phyloP scores from a whole-genome alignment of 2,888 invertebrate species.

The Phortica magna region DNA sequence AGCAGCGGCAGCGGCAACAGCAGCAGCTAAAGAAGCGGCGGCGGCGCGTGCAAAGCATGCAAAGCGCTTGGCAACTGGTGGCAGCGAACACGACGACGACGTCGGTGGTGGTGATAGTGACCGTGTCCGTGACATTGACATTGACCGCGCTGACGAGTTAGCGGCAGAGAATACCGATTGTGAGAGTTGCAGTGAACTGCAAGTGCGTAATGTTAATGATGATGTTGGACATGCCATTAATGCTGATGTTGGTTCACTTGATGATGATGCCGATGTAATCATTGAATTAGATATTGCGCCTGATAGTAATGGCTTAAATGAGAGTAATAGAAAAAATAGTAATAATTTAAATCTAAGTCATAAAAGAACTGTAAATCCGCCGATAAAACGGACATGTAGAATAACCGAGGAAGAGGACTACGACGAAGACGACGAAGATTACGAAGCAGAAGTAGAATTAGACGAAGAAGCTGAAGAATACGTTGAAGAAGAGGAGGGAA shows the following conservation, averaged over 20 bases:
- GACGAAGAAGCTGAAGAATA: slow-evolving; percentile 49
- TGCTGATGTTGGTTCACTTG: slow-evolving; percentile 56
- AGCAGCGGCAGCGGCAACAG: slow-evolving; percentile 34
- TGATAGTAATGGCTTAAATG: not conserved
- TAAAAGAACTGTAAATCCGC: slow-evolving; percentile 44
- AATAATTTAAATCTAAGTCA: slow-evolving; percentile 19
- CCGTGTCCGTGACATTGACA: not conserved
- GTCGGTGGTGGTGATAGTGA: not conserved
- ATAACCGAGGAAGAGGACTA: slow-evolving; percentile 66
- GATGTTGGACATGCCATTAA: slow-evolving; percentile 50
- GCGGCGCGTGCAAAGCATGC: slow-evolving; percentile 36
- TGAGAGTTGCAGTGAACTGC: slow-evolving; percentile 63
- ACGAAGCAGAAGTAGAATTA: slow-evolving; percentile 27
- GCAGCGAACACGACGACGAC: slow-evolving; percentile 9
- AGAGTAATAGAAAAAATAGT: slow-evolving; percentile 11
- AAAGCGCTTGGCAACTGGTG: slow-evolving; percentile 3
- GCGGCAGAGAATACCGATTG: slow-evolving; percentile 55
- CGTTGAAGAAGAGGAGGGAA: slow-evolving; percentile 36
- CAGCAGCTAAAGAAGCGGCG: slow-evolving; percentile 21
- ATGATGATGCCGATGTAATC: slow-evolving; percentile 66
- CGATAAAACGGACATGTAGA: slow-evolving; percentile 63
- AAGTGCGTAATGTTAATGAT: slow-evolving; percentile 36
- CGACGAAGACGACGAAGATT: slow-evolving; percentile 44
- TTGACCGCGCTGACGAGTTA: not conserved
- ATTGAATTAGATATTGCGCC: slow-evolving; percentile 58